phyloP scores from a whole-genome alignment of 2,113 vertebrate species.

The Rattus rattus region DNA sequence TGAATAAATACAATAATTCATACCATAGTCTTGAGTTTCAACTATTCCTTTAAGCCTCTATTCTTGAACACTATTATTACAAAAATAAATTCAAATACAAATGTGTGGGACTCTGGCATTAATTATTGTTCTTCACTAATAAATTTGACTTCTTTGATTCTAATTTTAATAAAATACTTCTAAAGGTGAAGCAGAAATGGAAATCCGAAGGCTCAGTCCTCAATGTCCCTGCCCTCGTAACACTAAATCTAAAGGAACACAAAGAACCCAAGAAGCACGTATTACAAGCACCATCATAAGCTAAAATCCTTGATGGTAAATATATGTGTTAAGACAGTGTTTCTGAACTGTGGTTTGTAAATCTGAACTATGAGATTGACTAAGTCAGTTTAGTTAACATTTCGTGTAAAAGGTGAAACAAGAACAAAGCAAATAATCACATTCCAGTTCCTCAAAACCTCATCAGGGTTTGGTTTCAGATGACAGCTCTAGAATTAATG shows the following conservation, averaged over 20 bases:
- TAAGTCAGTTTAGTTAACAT: constrained; percentile 39
- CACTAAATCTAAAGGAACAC: constrained; percentile 37
- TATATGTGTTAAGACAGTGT: constrained; percentile 62
- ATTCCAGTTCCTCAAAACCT: constrained; percentile 15
- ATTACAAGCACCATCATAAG: constrained; percentile 75
- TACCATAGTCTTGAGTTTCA: background rate
- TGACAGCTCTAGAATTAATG: constrained; percentile 53
- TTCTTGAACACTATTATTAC: background rate
- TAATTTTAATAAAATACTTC: constrained; percentile 52
- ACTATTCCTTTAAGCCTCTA: background rate
- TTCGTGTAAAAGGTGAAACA: constrained; percentile 26
- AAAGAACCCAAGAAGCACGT: constrained; percentile 19
- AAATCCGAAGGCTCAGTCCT: constrained; percentile 10
- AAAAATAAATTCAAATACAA: constrained; percentile 26
- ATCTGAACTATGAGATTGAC: background rate
- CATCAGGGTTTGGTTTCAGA: constrained; percentile 66
- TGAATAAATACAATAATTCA: background rate
- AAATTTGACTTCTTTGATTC: constrained; percentile 13
- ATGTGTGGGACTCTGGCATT: constrained; percentile 42
- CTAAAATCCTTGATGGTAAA: constrained; percentile 77
- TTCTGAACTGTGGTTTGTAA: constrained; percentile 46
- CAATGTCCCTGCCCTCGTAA: constrained; percentile 35
- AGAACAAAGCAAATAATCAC: constrained; percentile 22
- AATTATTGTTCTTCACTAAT: constrained; percentile 38
- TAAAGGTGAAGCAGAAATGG: background rate